phyloP scores from a whole-genome alignment of 2,797 vertebrate genomes.

The Leuciscus waleckii region DNA sequence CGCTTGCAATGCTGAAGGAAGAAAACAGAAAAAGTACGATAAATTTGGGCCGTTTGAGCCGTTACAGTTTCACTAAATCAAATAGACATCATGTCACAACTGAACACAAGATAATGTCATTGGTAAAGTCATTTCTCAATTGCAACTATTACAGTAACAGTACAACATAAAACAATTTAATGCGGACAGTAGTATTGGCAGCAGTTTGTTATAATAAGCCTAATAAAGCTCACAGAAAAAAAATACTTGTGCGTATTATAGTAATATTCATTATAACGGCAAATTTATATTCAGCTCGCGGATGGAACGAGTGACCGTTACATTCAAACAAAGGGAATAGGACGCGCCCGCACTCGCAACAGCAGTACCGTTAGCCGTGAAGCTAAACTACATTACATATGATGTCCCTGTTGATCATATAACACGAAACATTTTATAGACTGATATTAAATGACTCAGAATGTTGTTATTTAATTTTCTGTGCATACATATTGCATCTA shows the following conservation, averaged over 20 bases:
- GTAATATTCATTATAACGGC: background rate
- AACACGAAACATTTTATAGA: background rate
- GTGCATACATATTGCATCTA: background rate
- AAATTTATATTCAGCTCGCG: background rate
- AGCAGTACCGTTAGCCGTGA: constrained; percentile 32
- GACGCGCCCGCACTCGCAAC: constrained; percentile 5
- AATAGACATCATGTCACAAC: background rate
- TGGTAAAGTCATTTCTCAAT: too few relatives aligned
- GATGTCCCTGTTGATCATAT: background rate
- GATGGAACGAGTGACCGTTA: constrained; percentile 17
- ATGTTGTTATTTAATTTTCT: background rate
- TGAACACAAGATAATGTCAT: background rate
- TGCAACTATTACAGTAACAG: background rate
- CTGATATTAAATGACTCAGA: background rate
- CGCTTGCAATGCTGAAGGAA: constrained; percentile 84
- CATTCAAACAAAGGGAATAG: constrained; percentile 28
- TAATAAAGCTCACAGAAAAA: background rate
- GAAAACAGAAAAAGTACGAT: background rate
- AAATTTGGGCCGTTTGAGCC: background rate
- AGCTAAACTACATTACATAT: background rate
- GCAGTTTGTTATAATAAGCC: background rate
- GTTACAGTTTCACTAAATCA: background rate
- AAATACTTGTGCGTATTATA: background rate
- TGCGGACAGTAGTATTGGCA: background rate
- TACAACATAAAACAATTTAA: background rate